Percentiles rank a stretch among this genome's conserved stretches.
Evolutionary conservation across 2,888 invertebrate species (phyloP).

Genomic region (Platypus cylindrus): DNA sequence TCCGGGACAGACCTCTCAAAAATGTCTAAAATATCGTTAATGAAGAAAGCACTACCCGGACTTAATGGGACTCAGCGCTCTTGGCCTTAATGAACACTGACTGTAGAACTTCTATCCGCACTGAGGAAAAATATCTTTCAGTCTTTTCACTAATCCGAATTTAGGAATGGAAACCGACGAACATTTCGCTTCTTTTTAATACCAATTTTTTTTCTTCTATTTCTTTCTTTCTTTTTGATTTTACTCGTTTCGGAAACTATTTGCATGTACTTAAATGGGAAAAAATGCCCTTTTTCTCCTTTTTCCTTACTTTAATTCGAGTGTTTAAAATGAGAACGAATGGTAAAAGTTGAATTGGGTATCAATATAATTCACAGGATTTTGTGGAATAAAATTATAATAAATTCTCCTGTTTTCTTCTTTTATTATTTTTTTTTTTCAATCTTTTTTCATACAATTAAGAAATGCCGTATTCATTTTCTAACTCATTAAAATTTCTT

Average conservation of each 20-base stretch:
- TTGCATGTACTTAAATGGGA: constrained; percentile 2
- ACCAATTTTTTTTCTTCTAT: too few relatives aligned
- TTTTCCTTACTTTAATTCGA: too few relatives aligned
- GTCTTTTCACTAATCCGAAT: constrained; percentile 14
- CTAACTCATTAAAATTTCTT: too few relatives aligned
- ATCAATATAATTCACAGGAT: too few relatives aligned
- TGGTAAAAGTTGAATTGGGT: too few relatives aligned
- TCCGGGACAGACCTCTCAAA: constrained; percentile 17
- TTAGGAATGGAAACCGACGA: constrained; percentile 14
- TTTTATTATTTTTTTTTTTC: too few relatives aligned
- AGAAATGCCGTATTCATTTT: too few relatives aligned
- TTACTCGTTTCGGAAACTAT: constrained; percentile 2
- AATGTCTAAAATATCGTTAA: constrained; percentile 23
- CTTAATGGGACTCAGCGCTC: constrained; percentile 14
- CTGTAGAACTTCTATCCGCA: constrained; percentile 10
- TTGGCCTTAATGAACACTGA: constrained; percentile 17
- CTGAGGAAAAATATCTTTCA: constrained; percentile 14
- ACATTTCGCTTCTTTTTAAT: constrained; percentile 9
- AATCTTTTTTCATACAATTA: too few relatives aligned
- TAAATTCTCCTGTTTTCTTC: too few relatives aligned
- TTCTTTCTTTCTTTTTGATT: too few relatives aligned
- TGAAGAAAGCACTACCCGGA: constrained; percentile 20
- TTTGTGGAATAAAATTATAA: too few relatives aligned
- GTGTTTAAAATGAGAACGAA: too few relatives aligned
- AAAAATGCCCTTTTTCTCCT: neutral